These are phyloP conservation scores for Subanguina moxae DNA, from an alignment of 1,140 invertebrate species.

Conservation along the genomic window DNA sequence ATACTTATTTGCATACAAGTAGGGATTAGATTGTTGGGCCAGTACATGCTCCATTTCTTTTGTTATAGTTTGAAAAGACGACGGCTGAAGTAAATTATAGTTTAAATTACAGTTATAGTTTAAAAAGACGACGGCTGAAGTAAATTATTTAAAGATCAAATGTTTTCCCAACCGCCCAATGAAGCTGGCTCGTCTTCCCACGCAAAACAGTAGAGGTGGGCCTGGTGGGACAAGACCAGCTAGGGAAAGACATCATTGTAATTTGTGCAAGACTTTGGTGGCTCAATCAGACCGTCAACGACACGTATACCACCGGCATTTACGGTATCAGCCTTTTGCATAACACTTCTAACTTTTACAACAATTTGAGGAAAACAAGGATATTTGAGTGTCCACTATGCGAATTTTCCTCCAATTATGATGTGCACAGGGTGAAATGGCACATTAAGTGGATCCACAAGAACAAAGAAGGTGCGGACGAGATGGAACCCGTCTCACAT, in stretches of 20 bases:
- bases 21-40: too few species aligned
- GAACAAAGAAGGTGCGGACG: constrained; percentile 13
- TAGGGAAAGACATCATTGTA: constrained; percentile 44
- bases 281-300: constrained; percentile 50
- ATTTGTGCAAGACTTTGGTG: constrained; percentile 39
- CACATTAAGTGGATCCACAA: constrained; percentile 52
- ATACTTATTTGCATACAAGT: too few species aligned
- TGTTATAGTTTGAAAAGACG: too few species aligned
- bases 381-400: constrained; percentile 51
- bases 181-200: constrained; percentile 38
- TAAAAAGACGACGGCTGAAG: too few species aligned
- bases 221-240: constrained; percentile 5
- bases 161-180: constrained; percentile 54
- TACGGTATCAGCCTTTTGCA: too few species aligned
- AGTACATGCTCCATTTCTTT: too few species aligned
- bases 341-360: not conserved
- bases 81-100: too few species aligned
- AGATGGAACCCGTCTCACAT: constrained; percentile 48
- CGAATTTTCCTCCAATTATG: constrained; percentile 48
- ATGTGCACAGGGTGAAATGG: constrained; percentile 51
- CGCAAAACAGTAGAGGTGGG: constrained; percentile 5
- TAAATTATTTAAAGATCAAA: constrained; percentile 23
- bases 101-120: too few species aligned
- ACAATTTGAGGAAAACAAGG: not conserved
- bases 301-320: constrained; percentile 51